Evolutionary conservation across 2,797 vertebrate genomes (phyloP), one percentile per base, ranked within the genome.

Genomic region (Malacoraja senta): DNA sequence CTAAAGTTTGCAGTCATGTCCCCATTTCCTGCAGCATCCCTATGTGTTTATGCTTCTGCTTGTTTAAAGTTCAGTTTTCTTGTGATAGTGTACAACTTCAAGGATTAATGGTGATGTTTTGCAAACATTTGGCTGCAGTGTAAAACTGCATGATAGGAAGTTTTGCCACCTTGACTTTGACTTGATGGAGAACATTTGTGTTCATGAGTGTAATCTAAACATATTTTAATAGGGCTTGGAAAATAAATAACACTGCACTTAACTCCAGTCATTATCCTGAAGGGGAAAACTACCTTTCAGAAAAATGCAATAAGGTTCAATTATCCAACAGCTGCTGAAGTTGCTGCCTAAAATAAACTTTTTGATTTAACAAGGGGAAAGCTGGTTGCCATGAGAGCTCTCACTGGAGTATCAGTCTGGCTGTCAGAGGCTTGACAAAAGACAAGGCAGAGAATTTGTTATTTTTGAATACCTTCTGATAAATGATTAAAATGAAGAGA

Each of bases 201-300:
- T 68, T 90, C 35, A 90, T 74, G 74, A 74, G 13, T 74, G 35
- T n/a, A 26, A n/a, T 92, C 24, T 58, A 92, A 92, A 92, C 29
- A 12, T 19, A 15, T 32, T 76, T 53, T 38, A 53, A 58, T 24
- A 26, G 12, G 44, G 44, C 38, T 74, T 74, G 21, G 24, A 74
- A 91, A 26, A 38, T 91, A 72, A 88, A 90, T 74, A 91, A 91
- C 65, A 13, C 68, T 44, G 21, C 0, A 15, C 26, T 91, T 53
- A 91, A 44, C 74, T 74, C 90, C 29, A 24, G 35, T 74, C 19
- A 24, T 13, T 44, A 72, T 44, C 65, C 13, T 8, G 35, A 92
- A 58, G 90, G 38, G 90, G 71, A 58, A n/a, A 72, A 74, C 26
- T 15, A 17, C 1, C 13, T 71, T 71, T 71, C 68, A 74, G 44